phyloP scores from a whole-genome alignment of 2,797 vertebrate species.

The Acipenser oxyrinchus region DNA sequence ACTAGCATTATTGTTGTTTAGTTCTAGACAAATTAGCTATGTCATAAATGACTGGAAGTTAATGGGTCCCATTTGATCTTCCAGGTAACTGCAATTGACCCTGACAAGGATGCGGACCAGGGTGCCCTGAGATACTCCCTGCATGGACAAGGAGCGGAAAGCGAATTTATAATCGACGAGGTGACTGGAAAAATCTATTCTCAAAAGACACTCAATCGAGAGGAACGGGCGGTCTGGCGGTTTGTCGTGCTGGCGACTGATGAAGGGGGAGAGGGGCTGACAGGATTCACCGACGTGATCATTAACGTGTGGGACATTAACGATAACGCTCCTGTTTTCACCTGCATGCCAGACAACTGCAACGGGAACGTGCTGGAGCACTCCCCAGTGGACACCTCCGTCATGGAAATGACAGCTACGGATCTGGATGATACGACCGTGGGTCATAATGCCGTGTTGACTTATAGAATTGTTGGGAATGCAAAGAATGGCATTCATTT shows the following conservation, averaged over 20 bases:
- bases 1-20: no score
- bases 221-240: slow-evolving; percentile 76
- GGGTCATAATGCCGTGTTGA: slow-evolving; percentile 74
- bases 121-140: slow-evolving; percentile 78
- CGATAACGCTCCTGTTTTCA: slow-evolving; percentile 73
- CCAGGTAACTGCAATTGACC: slow-evolving; percentile 79
- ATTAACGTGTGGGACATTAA: slow-evolving; percentile 86
- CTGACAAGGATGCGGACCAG: slow-evolving; percentile 71
- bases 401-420: slow-evolving; percentile 80
- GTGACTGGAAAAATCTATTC: slow-evolving; percentile 77
- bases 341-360: slow-evolving; percentile 66
- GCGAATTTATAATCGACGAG: slow-evolving; percentile 79
- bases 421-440: slow-evolving; percentile 75
- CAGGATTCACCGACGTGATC: slow-evolving; percentile 82
- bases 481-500: slow-evolving; percentile 47
- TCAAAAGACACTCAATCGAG: slow-evolving; percentile 69
- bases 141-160: slow-evolving; percentile 76
- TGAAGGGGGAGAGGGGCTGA: slow-evolving; percentile 79
- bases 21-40: no score
- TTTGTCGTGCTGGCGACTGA: slow-evolving; percentile 84
- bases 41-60: neutral
- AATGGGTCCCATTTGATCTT: slow-evolving; percentile 29
- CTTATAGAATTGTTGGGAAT: slow-evolving; percentile 68
- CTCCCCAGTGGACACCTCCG: slow-evolving; percentile 58
- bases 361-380: slow-evolving; percentile 72